Percentiles rank a stretch among this genome's conserved stretches.
Evolutionary conservation across 2,113 vertebrate species (phyloP).

Genomic region (Pavo muticus): DNA sequence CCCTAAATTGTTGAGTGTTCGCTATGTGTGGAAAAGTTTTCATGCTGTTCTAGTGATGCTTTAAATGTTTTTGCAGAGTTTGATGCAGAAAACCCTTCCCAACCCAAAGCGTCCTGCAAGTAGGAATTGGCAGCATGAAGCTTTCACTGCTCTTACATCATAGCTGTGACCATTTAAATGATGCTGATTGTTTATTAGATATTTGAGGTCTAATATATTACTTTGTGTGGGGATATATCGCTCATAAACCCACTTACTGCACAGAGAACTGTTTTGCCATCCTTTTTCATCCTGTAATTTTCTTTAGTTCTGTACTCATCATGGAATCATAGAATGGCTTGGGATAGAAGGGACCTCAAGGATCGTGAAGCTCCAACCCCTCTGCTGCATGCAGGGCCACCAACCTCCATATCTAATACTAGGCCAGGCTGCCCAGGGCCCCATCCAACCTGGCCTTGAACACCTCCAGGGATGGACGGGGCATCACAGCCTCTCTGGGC

Average conservation of each 20-base stretch:
- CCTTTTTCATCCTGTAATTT: background rate
- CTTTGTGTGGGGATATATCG: background rate
- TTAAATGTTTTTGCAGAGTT: background rate
- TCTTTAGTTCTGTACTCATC: background rate
- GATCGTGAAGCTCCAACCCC: no score
- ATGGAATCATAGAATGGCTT: no score
- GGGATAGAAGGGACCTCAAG: no score
- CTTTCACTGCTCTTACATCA: background rate
- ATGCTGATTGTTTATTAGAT: background rate
- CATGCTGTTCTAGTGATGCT: background rate
- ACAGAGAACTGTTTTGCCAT: background rate
- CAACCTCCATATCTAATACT: no score
- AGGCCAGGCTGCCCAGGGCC: no score
- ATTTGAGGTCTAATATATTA: background rate
- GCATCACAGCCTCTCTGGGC: no score
- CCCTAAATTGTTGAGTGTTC: slow-evolving; percentile 20
- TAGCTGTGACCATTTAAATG: background rate
- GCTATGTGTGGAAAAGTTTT: background rate
- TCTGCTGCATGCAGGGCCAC: no score
- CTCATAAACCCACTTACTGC: background rate
- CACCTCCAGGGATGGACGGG: no score
- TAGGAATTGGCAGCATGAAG: background rate
- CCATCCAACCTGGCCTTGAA: no score
- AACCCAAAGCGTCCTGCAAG: background rate
- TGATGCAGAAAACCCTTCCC: background rate